These are phyloP conservation scores for Maconellicoccus hirsutus DNA, from an alignment of 1,140 invertebrate species.

Conservation along the genomic window DNA sequence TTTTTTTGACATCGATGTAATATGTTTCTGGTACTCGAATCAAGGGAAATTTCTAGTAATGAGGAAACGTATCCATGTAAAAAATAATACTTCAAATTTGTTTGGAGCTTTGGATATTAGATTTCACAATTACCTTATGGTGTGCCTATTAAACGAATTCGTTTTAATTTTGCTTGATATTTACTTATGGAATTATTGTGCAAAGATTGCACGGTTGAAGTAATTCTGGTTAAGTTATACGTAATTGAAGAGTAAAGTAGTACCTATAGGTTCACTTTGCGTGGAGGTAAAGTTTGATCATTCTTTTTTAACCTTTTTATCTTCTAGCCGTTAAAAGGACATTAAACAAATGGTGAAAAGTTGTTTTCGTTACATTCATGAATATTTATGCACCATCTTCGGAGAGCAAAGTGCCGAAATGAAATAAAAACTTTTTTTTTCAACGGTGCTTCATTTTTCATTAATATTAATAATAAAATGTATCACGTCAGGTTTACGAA, in stretches of 20 bases:
- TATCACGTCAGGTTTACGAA: constrained; percentile 9
- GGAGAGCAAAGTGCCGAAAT: constrained; percentile 15
- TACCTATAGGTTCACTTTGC: background rate
- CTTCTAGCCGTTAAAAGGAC: constrained; percentile 20
- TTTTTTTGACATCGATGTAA: too few species aligned
- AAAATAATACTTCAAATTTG: too few species aligned
- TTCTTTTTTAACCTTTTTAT: constrained; percentile 21
- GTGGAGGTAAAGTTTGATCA: background rate
- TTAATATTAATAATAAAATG: constrained; percentile 18
- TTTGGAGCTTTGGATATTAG: too few species aligned
- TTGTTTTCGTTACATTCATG: constrained; percentile 18
- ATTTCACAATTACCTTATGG: too few species aligned
- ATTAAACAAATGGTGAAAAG: constrained; percentile 22
- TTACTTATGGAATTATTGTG: too few species aligned
- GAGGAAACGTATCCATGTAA: too few species aligned
- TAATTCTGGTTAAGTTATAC: too few species aligned
- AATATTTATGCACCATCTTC: constrained; percentile 16
- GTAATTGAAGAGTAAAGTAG: background rate
- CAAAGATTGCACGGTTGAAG: too few species aligned
- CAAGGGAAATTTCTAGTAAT: too few species aligned
- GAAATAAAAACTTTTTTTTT: constrained; percentile 11
- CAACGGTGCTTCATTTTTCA: constrained; percentile 12
- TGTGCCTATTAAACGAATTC: too few species aligned
- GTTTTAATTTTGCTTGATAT: too few species aligned
- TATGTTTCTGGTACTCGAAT: too few species aligned